These are phyloP conservation scores for Tetragnatha montana DNA, from an alignment of 2,888 invertebrate genomes.

Conservation along the genomic window DNA sequence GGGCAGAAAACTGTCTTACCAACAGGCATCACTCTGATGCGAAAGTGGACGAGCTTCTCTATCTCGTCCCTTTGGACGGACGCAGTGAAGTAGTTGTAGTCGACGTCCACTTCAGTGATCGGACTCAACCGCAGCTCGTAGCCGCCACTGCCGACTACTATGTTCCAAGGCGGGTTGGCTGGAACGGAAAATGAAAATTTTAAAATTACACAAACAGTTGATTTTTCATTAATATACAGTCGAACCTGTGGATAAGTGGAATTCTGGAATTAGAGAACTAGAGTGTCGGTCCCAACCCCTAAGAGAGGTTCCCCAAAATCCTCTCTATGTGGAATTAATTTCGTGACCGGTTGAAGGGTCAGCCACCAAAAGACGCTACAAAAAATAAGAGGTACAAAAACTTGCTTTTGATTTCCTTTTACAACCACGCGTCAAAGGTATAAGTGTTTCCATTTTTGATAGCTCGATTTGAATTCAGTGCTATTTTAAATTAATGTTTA, in stretches of 20 bases:
- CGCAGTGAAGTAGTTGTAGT: constrained; percentile 42
- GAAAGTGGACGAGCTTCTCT: background rate
- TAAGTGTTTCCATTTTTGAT: no score
- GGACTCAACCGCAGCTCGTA: constrained; percentile 54
- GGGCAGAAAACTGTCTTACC: background rate
- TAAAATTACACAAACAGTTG: background rate
- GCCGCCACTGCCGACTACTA: constrained; percentile 47
- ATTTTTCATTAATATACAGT: no score
- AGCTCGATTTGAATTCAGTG: no score
- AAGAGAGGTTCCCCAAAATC: background rate
- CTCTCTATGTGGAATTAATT: no score
- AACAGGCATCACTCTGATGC: constrained; percentile 2
- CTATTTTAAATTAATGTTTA: no score
- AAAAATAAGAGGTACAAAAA: no score
- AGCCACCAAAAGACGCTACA: no score
- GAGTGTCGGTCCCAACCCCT: background rate
- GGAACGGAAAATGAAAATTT: background rate
- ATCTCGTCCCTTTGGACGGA: background rate
- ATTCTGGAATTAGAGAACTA: no score
- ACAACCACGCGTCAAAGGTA: no score
- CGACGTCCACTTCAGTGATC: constrained; percentile 49
- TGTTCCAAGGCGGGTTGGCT: constrained; percentile 47
- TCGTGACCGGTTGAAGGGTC: no score
- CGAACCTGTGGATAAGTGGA: no score
- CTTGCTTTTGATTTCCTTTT: no score